Evolutionary conservation across 2,888 invertebrate genomes (phyloP).

Genomic region (Rhodophaea formosa): DNA sequence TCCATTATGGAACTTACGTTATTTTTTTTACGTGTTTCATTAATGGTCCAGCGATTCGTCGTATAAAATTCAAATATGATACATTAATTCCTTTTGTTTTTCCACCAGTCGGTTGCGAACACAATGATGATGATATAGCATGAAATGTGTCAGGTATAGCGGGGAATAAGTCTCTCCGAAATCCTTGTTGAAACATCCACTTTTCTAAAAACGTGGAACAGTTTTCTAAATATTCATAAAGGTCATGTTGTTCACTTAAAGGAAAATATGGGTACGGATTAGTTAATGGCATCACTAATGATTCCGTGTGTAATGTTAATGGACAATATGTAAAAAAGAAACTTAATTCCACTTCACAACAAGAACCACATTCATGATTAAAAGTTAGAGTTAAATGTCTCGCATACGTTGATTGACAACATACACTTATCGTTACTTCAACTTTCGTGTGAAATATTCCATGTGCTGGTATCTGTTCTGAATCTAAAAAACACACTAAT

Average conservation of each 20-base stretch:
- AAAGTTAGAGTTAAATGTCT: conserved; percentile 49
- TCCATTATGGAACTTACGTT: conserved; percentile 45
- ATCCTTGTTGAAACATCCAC: conserved; percentile 76
- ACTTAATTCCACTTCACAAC: conserved; percentile 60
- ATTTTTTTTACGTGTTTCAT: conserved; percentile 65
- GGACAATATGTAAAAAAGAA: conserved; percentile 65
- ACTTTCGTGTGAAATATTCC: conserved; percentile 41
- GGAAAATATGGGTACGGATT: conserved; percentile 71
- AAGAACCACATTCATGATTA: conserved; percentile 52
- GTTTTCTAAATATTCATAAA: conserved; percentile 56
- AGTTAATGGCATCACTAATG: conserved; percentile 40
- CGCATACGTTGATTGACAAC: conserved; percentile 38
- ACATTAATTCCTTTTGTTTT: conserved; percentile 68
- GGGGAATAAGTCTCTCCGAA: conserved; percentile 69
- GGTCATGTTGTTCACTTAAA: conserved; percentile 41
- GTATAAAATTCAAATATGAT: conserved; percentile 64
- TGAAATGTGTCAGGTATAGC: conserved; percentile 70
- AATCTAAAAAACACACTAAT: conserved; percentile 41
- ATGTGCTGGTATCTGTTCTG: conserved; percentile 33
- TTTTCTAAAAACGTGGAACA: conserved; percentile 62
- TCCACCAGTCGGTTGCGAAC: conserved; percentile 41
- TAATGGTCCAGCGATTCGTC: conserved; percentile 67
- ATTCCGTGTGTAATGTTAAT: conserved; percentile 57
- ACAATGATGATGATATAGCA: conserved; percentile 54
- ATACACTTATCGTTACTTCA: conserved; percentile 48